A percentile compares a stretch with the other conserved stretches of the same genome.
phyloP scores from a whole-genome alignment of 2,888 invertebrate species.

The Callosobruchus maculatus region DNA sequence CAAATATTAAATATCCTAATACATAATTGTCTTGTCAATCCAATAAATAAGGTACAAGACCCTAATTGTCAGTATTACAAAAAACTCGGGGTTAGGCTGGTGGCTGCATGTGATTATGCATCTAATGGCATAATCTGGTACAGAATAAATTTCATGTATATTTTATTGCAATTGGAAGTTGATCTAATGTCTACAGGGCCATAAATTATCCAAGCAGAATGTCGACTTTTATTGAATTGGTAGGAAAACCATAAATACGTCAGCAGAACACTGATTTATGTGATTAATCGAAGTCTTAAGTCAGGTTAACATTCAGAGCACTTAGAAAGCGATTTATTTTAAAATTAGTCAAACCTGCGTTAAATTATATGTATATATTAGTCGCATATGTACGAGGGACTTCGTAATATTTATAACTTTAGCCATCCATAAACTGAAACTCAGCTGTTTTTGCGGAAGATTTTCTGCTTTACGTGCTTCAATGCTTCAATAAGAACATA shows the following conservation, averaged over 20 bases:
- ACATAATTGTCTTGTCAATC: no score
- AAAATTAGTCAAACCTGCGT: background rate
- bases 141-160: conserved; percentile 2
- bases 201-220: background rate
- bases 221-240: background rate
- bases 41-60: background rate
- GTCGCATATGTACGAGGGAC: background rate
- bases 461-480: no score
- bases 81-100: no score
- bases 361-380: background rate
- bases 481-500: no score
- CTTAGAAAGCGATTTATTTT: background rate
- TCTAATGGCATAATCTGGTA: conserved; percentile 3
- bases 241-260: background rate
- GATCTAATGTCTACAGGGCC: background rate
- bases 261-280: background rate
- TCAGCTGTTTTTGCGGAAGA: no score
- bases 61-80: no score
- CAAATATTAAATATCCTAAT: no score
- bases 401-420: no score
- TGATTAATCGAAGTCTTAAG: background rate
- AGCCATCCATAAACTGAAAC: no score
- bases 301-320: background rate
- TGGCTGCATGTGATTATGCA: conserved; percentile 1
- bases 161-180: background rate